Percentiles rank a stretch among this genome's conserved stretches.
Conservation (phyloP, 1,140 invertebrate genomes). For the Brachystomella parvula region DNA sequence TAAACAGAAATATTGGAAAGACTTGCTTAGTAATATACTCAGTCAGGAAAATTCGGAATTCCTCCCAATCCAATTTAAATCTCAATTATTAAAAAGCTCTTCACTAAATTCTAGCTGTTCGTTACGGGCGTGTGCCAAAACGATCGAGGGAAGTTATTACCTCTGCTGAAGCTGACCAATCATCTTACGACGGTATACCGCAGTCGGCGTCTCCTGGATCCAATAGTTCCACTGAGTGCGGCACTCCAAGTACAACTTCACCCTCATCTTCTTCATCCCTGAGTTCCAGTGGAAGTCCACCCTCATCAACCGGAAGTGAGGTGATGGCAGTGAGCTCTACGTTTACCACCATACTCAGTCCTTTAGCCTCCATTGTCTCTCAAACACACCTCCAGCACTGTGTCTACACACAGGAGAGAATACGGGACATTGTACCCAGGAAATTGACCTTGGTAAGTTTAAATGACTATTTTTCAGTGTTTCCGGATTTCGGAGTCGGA, state of each 20-base stretch:
- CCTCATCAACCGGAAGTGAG: conserved; percentile 20
- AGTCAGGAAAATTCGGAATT: no score
- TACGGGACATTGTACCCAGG: conserved; percentile 59
- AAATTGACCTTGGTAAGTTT: conserved; percentile 29
- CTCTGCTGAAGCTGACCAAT: conserved; percentile 47
- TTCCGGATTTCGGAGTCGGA: no score
- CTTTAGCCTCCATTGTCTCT: conserved; percentile 55
- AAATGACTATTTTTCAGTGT: not conserved
- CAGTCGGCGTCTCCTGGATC: conserved; percentile 37
- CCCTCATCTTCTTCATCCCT: conserved; percentile 7
- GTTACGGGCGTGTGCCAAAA: conserved; percentile 92
- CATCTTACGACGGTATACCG: conserved; percentile 37
- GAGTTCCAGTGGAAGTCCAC: conserved; percentile 12
- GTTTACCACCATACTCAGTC: conserved; percentile 27
- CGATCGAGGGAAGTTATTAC: conserved; percentile 62
- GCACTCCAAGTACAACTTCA: conserved; percentile 17
- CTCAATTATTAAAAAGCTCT: no score
- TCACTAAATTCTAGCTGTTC: conserved; percentile 86
- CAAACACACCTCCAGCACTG: conserved; percentile 85
- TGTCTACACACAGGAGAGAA: conserved; percentile 79
- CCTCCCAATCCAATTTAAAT: no score
- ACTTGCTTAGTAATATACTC: no score
- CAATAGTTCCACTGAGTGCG: conserved; percentile 33
- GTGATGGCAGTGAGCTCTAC: conserved; percentile 28
- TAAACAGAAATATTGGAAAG: no score